Evolutionary conservation across 2,113 vertebrate genomes (phyloP), one percentile per base, ranked within the genome.

Genomic region (Phaethornis superciliosus): DNA sequence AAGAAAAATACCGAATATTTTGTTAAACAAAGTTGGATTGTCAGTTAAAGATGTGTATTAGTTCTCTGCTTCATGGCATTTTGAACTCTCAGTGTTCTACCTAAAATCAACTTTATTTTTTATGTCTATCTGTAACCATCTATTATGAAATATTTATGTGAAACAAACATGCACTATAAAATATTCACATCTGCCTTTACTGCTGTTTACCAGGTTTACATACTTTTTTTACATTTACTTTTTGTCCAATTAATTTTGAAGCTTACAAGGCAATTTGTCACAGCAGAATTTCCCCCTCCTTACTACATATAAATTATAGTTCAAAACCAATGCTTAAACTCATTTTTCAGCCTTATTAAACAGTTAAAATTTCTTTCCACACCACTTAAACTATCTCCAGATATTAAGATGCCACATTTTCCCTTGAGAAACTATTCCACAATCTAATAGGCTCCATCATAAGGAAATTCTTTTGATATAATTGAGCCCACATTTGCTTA

Each of bases 341-440:
- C 1, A 27, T 60, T 88, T 80, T 80, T 44, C 46, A 80, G 14
- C 3, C 18, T 27, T 69, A 33, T 65, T 67, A 89, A 76, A 10
- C 6, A 59, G 10, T 55, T 26, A 55, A 89, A 63, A 3, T 65
- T 88, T 89, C 9, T 44, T 86, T 88, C 37, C 24, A 28, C 32
- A 40, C 59, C 62, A 5, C 22, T 92, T 65, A 90, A 90, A 83
- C 79, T 42, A 62, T 77, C 11, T 12, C 6, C 30, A 69, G 21
- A 74, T 76, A 84, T 83, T 96, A 71, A 44, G 65, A 92, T 87
- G 71, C 63, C 81, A 92, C 35, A 65, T 32, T 71, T 90, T 89
- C 90, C 74, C 79, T 65, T 44, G 64, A 81, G 88, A 94, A 92
- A 75, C 5, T 59, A 85, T 89, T 85, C 71, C n/a, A 60, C 28